Conservation (phyloP, 23 tunicate genomes). For the Clavelina lepadiformis region DNA sequence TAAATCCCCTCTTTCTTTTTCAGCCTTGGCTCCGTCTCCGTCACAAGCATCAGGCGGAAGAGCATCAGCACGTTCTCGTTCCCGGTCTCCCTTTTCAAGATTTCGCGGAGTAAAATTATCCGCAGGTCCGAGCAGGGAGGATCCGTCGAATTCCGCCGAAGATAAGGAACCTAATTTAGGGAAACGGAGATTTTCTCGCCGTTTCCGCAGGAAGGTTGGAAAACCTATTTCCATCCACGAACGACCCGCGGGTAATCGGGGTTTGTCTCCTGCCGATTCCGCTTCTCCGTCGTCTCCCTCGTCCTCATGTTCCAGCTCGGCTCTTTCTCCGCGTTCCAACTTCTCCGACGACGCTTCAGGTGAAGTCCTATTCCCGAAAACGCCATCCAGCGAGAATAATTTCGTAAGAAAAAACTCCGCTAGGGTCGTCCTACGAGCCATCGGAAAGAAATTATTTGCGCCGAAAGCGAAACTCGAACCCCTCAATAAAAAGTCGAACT, state of each 20-base stretch:
- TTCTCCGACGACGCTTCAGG: background rate
- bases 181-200: conserved; percentile 6
- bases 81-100: conserved; percentile 19
- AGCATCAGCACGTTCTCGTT: no score
- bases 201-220: no score
- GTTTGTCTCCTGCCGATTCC: background rate
- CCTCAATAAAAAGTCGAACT: background rate
- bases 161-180: conserved; percentile 1
- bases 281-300: background rate
- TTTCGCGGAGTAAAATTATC: no score
- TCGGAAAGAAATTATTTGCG: conserved; percentile 10
- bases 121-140: no score
- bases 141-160: no score
- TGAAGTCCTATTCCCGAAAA: conserved; percentile 1
- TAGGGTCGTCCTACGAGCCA: conserved; percentile 11
- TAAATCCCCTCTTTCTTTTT: no score
- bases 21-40: no score
- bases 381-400: conserved; percentile 11
- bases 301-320: background rate
- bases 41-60: no score
- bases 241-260: no score
- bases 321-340: conserved; percentile 3
- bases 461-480: conserved; percentile 2
- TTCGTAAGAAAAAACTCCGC: conserved; percentile 11
- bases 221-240: no score